Conservation (phyloP, 2,113 vertebrate genomes). For the Cyanoderma ruficeps region DNA sequence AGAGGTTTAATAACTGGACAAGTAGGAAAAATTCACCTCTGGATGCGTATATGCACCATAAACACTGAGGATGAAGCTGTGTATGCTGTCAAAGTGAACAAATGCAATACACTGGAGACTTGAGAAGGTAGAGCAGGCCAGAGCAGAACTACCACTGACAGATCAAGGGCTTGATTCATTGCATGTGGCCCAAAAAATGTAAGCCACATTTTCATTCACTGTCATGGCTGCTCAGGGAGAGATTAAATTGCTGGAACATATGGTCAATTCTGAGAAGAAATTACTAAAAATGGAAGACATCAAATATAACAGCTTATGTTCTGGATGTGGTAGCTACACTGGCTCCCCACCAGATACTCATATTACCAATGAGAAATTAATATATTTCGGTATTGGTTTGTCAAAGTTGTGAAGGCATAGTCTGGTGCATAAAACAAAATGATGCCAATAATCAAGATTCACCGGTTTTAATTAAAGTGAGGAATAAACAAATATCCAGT, state of each 20-base stretch:
- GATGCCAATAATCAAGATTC: neutral
- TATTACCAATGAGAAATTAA: neutral
- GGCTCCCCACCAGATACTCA: neutral
- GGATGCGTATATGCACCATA: neutral
- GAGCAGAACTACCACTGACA: neutral
- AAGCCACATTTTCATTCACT: neutral
- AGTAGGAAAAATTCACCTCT: neutral
- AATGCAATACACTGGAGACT: neutral
- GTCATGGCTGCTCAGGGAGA: neutral
- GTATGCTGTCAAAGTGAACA: neutral
- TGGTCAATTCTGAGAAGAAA: neutral
- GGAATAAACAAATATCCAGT: neutral
- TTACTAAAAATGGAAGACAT: neutral
- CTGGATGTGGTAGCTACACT: neutral
- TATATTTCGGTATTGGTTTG: neutral
- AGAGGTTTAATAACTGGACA: neutral
- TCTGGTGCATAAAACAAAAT: neutral
- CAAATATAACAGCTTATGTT: neutral
- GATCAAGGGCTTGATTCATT: neutral
- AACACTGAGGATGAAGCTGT: neutral
- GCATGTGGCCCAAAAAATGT: neutral
- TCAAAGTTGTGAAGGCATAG: neutral
- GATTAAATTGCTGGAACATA: slow-evolving; percentile 33
- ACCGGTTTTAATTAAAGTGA: slow-evolving; percentile 30
- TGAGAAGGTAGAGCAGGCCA: neutral